These are phyloP conservation scores for Siniperca undulata DNA, from an alignment of 2,797 vertebrate species.

Conservation along the genomic window DNA sequence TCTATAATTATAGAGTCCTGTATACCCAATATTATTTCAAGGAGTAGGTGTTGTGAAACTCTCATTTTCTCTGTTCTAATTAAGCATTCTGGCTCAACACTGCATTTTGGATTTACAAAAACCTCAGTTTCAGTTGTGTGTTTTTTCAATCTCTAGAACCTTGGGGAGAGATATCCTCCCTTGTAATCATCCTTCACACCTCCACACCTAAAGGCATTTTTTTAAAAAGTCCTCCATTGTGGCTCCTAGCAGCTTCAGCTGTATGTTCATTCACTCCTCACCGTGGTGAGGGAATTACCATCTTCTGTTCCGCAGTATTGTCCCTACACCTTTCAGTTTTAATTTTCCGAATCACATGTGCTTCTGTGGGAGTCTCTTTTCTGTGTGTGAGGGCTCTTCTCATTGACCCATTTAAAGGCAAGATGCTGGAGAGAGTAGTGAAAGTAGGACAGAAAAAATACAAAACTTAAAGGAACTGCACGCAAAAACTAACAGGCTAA, in stretches of 20 bases:
- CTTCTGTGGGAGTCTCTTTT: constrained; percentile 44
- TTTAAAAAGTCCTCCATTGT: neutral
- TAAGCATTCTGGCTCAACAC: neutral
- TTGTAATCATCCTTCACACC: neutral
- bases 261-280: neutral
- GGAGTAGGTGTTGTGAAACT: neutral
- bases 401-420: constrained; percentile 79
- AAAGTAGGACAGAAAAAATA: constrained; percentile 72
- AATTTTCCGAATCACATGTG: constrained; percentile 42
- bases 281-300: constrained; percentile 40
- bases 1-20: neutral
- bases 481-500: constrained; percentile 8
- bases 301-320: neutral
- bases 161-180: neutral
- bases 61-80: neutral
- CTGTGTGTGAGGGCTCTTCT: constrained; percentile 21
- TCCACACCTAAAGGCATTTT: neutral
- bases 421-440: constrained; percentile 49
- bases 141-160: neutral
- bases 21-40: neutral
- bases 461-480: constrained; percentile 43
- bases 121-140: neutral
- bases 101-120: neutral
- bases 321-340: constrained; percentile 34
- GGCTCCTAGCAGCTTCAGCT: neutral